These are phyloP conservation scores for Conus canariensis DNA, from an alignment of 2,888 invertebrate genomes.

Conservation along the genomic window DNA sequence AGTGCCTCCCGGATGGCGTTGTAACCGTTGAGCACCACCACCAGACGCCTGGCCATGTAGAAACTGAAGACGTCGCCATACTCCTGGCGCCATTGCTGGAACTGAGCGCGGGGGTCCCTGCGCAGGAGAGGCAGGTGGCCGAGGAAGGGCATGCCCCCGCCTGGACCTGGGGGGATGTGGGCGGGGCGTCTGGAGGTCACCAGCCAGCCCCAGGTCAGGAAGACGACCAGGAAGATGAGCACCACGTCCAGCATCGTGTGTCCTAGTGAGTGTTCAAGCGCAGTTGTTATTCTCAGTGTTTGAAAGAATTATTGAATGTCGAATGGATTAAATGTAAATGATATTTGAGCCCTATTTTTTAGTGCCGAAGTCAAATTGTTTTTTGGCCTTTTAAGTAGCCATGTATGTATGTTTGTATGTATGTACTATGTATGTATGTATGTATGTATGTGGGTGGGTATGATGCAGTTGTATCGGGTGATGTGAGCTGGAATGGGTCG, in stretches of 20 bases:
- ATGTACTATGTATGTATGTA: not conserved
- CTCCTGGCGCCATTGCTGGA: not conserved
- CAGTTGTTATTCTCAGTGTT: not conserved
- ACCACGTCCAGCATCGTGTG: constrained; percentile 20
- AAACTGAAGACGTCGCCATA: constrained; percentile 27
- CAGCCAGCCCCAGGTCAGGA: not conserved
- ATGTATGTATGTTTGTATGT: not conserved
- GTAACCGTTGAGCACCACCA: constrained; percentile 24
- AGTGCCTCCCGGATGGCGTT: constrained; percentile 8
- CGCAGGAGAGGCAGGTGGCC: constrained; percentile 13
- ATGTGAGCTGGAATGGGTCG: not conserved
- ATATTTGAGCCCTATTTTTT: not conserved
- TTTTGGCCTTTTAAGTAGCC: not conserved
- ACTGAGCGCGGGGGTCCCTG: constrained; percentile 21
- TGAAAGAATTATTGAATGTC: not conserved
- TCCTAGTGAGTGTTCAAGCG: not conserved
- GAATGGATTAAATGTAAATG: not conserved
- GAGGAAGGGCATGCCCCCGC: not conserved
- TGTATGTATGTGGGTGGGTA: not conserved
- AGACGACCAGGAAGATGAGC: not conserved
- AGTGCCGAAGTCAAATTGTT: not conserved
- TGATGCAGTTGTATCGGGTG: not conserved
- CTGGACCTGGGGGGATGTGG: constrained; percentile 21
- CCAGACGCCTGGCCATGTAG: constrained; percentile 20
- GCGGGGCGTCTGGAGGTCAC: not conserved